Base-by-base conservation (phyloP, 2,797 vertebrate genomes). In the Eremophila alpestris region DNA sequence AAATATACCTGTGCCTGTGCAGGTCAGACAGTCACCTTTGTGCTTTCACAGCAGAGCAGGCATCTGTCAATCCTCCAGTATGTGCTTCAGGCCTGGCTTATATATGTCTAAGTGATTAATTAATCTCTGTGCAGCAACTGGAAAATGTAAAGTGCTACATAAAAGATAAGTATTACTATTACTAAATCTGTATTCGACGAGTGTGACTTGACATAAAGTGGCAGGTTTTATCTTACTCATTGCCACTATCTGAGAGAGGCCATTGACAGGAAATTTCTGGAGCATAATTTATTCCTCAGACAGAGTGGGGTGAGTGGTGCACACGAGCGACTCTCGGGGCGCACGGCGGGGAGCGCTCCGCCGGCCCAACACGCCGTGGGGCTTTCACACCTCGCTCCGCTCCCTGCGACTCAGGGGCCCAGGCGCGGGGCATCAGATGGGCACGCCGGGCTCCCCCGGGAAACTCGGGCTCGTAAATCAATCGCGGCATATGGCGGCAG, bases 111-210 rank as follows among this genome's bases (percentile, higher is more conserved):
- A 69, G 90, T 88, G 92, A 94, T 94, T 94, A 95, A 95, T 96
- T 96, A 95, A 93, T 96, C 96, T 96, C 92, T 83, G 90, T 76
- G 73, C 94, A 96, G 95, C 84, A 92, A 94, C 76, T 92, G 94
- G 89, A 86, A 95, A 96, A 94, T 92, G 95, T 83, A 86, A 95
- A 96, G 94, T 92, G 94, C 91, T 83, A 91, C 94, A 87, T 96
- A 95, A 96, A 93, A 93, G 94, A 69, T 93, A 95, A 94, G 94
- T 90, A 88, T 93, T 94, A 90, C 93, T 91, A 82, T 94, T 92
- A 89, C 92, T 94, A 96, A 95, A 94, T 94, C 92, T 89, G 89
- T 63, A 94, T 82, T 91, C 14, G 54, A 93, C 4, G 12, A 96
- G 92, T 86, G 94, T 76, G 73, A 86, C 83, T 95, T 94, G 95